phyloP scores from a whole-genome alignment of 2,113 vertebrate genomes.

The Toxotes chatareus region DNA sequence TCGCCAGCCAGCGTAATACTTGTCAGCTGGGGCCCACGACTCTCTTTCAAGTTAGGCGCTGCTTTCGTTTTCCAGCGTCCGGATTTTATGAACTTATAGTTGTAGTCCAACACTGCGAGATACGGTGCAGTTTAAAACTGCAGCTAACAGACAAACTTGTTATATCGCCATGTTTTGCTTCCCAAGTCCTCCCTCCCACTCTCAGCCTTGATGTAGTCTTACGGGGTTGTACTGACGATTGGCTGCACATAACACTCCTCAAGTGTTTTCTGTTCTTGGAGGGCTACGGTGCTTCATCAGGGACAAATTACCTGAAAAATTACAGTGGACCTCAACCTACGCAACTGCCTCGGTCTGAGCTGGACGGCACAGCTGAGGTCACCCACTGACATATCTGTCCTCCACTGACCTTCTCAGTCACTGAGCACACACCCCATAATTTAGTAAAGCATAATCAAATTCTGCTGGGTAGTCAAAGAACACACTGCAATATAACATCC shows the following conservation, averaged over 20 bases:
- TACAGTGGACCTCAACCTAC: slow-evolving; percentile 31
- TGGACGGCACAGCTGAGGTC: slow-evolving; percentile 9
- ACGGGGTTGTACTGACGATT: slow-evolving; percentile 63
- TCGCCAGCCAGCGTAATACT: slow-evolving; percentile 54
- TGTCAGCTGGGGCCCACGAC: slow-evolving; percentile 40
- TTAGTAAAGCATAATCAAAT: neutral
- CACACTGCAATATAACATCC: neutral
- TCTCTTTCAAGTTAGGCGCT: slow-evolving; percentile 38
- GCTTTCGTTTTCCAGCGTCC: slow-evolving; percentile 38
- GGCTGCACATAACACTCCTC: slow-evolving; percentile 68
- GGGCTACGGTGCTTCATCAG: slow-evolving; percentile 72
- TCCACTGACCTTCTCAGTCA: slow-evolving; percentile 1
- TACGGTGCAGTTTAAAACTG: slow-evolving; percentile 42
- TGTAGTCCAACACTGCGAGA: slow-evolving; percentile 31
- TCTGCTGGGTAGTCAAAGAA: neutral
- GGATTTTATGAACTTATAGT: slow-evolving; percentile 9
- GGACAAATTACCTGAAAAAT: slow-evolving; percentile 78
- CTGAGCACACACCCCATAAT: neutral
- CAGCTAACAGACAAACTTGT: slow-evolving; percentile 69
- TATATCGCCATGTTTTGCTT: slow-evolving; percentile 80
- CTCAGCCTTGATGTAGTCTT: slow-evolving; percentile 54
- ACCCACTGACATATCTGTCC: slow-evolving; percentile 1
- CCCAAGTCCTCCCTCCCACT: slow-evolving; percentile 72
- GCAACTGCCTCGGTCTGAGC: slow-evolving; percentile 10
- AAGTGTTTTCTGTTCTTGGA: slow-evolving; percentile 64